Evolutionary conservation across 2,113 vertebrate species (phyloP), one percentile per base, ranked within the genome.

Genomic region (Uria lomvia): DNA sequence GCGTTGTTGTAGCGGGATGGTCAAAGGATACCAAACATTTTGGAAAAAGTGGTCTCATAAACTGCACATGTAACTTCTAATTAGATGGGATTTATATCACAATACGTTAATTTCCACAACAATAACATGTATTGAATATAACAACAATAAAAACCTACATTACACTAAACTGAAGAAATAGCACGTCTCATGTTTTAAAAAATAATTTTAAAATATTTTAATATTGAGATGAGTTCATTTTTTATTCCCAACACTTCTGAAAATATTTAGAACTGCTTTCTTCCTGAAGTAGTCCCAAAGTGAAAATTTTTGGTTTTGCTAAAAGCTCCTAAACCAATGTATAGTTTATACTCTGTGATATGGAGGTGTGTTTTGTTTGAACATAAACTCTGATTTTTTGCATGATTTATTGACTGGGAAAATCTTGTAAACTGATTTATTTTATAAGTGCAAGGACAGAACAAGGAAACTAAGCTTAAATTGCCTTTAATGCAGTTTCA

Each of bases 291-390:
- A 45, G 11, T 40, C 12, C 8, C 34, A 59, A 73, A 85, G 1
- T 0, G 0, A 50, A 8, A 0, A 13, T 10, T 60, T 38, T 73
- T 18, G 1, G 1, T 36, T 63, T 50, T 85, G 2, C 5, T 73
- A 49, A 62, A 73, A 66, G 5, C 3, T 65, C 14, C 21, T 58
- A 59, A 88, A 63, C 8, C 13, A 60, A 40, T 15, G 1, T 20
- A 15, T 19, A 13, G 7, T 43, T 85, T 23, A 45, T 77, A 53
- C 2, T 71, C 11, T 63, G 3, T 74, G 7, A 60, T 43, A 59
- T 32, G 8, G 5, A 55, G 2, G 4, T 38, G 65, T 32, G 23
- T 47, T 91, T 55, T 65, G 2, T 49, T 75, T 67, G 29, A 87
- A 52, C 4, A 72, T 19, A 60, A 22, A 26, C 4, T 34, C 22